These are phyloP conservation scores for Zaprionus lachaisei DNA, from an alignment of 1,140 invertebrate species.

Conservation along the genomic window DNA sequence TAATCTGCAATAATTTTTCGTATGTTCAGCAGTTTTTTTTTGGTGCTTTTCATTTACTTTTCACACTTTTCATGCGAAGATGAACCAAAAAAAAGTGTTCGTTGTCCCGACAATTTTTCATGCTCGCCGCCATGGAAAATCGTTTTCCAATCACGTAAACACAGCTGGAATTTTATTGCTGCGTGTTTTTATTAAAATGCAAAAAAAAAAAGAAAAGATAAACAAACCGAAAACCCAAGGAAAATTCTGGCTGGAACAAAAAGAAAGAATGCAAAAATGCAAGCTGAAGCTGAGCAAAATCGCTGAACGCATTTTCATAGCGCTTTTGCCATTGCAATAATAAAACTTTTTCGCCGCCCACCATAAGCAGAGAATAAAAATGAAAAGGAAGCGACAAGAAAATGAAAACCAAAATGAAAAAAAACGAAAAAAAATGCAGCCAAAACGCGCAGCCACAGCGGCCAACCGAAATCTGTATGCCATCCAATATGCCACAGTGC, in stretches of 20 bases:
- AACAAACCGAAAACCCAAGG: not conserved
- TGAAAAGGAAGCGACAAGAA: constrained; percentile 30
- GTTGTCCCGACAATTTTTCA: constrained; percentile 59
- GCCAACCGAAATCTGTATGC: constrained; percentile 69
- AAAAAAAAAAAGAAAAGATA: constrained; percentile 21
- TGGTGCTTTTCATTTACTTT: constrained; percentile 46
- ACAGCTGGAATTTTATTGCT: constrained; percentile 82
- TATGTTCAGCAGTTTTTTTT: constrained; percentile 41
- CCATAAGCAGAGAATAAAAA: constrained; percentile 19
- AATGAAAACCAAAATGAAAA: constrained; percentile 48
- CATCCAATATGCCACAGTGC: constrained; percentile 50
- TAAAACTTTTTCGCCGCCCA: constrained; percentile 70
- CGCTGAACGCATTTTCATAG: constrained; percentile 74
- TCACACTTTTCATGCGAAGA: constrained; percentile 9
- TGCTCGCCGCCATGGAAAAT: constrained; percentile 72
- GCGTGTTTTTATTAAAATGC: constrained; percentile 68
- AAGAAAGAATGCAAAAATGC: constrained; percentile 43
- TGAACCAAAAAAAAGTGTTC: constrained; percentile 26
- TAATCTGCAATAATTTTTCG: constrained; percentile 60
- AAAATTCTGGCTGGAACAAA: constrained; percentile 18
- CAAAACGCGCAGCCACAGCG: constrained; percentile 60
- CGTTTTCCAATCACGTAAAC: constrained; percentile 81
- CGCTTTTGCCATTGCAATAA: constrained; percentile 64
- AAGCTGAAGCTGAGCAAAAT: constrained; percentile 53
- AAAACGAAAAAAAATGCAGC: constrained; percentile 33